Evolutionary conservation across 2,113 vertebrate genomes (phyloP), one percentile per base, ranked within the genome.

Genomic region (Gavia stellata): DNA sequence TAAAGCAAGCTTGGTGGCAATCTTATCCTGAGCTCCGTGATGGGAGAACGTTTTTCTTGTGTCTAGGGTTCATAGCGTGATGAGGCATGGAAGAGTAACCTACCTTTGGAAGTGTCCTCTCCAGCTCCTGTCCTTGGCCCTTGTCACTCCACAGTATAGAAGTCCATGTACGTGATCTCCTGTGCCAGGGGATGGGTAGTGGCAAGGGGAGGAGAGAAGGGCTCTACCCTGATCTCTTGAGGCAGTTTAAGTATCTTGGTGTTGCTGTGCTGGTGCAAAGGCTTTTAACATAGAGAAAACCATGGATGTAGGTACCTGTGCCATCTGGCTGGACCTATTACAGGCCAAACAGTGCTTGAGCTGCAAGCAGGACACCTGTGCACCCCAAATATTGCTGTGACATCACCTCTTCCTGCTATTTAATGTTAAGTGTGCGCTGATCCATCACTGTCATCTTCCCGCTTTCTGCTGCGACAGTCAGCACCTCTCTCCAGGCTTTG

Each of bases 401-500:
- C 52, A 73, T 40, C 15, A 20, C n/a, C 72, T 65, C 26, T 61
- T 81, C 38, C 53, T 72, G 68, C 44, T 72, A 28, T n/a, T 75
- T 63, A 50, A 56, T 23, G 40, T 55, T 29, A 71, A 56, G 47
- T 1, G 0, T 26, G 61, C 1, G 2, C 77, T 75, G 65, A 84
- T 81, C 73, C 45, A 44, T 83, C 58, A 13, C 56, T 40, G 42
- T 29, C 79, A n/a, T 24, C 73, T 55, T 58, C 36, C 49, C 0
- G 0, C 42, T 63, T 29, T 52, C 38, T 55, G 17, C 33, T 1
- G 1, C 0, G 0, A 9, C 59, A 50, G 61, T 16, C 52, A 65
- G 70, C 61, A 47, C 10, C 53, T 33, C 82, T 66, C 44, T 33
- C 67, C 71, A 73, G 67, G 86, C 36, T n/a, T 19, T 58, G 33